These are phyloP conservation scores for Cantharis nigra DNA, from an alignment of 2,888 invertebrate species.

Conservation along the genomic window DNA sequence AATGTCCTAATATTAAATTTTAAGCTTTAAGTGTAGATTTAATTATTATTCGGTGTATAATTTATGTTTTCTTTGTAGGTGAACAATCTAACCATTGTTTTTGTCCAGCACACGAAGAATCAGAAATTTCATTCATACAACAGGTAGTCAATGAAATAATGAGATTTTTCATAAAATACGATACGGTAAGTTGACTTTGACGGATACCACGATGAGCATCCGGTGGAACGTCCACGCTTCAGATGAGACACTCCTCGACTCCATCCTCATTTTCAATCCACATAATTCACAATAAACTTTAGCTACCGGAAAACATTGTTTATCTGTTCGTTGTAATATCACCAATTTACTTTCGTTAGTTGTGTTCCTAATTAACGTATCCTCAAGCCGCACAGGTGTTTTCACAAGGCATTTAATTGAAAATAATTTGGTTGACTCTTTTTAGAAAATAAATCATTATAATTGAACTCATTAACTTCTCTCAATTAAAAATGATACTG, in stretches of 20 bases:
- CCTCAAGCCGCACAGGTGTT: constrained; percentile 32
- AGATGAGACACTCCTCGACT: constrained; percentile 34
- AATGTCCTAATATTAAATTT: background rate
- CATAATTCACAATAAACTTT: constrained; percentile 11
- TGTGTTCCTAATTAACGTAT: constrained; percentile 20
- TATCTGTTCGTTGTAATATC: constrained; percentile 25
- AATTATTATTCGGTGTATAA: background rate
- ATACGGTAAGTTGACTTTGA: constrained; percentile 33
- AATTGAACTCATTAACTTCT: background rate
- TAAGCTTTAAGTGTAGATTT: background rate
- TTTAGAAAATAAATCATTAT: background rate
- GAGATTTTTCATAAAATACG: constrained; percentile 38
- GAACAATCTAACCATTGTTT: background rate
- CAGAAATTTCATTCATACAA: constrained; percentile 36
- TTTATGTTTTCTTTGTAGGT: background rate
- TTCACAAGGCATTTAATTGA: constrained; percentile 34
- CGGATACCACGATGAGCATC: constrained; percentile 39
- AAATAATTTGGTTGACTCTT: constrained; percentile 31
- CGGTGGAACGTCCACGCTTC: constrained; percentile 42
- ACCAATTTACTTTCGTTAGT: constrained; percentile 25
- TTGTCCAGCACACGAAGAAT: background rate
- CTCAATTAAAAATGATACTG: background rate
- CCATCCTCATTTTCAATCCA: constrained; percentile 21
- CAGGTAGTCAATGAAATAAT: constrained; percentile 41
- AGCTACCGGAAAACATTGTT: constrained; percentile 23